Conservation (phyloP, 2,888 invertebrate genomes). For the Clitarchus hookeri region DNA sequence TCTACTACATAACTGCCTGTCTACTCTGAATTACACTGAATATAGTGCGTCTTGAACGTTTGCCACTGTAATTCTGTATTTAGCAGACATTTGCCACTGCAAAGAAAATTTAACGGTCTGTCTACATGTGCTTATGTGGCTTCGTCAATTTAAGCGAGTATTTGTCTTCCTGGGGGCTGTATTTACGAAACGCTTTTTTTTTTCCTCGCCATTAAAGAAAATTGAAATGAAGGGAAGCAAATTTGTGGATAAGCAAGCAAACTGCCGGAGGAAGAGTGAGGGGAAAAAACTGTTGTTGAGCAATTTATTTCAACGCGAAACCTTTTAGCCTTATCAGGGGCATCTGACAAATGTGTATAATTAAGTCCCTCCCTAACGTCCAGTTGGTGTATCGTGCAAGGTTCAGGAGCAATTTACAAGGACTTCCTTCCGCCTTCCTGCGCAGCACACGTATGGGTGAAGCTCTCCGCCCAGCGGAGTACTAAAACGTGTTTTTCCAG, state of each 20-base stretch:
- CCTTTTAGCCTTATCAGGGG: conserved; percentile 1
- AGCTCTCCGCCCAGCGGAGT: background rate
- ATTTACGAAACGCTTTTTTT: background rate
- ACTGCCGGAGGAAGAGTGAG: background rate
- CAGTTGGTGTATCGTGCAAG: background rate
- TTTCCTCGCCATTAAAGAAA: background rate
- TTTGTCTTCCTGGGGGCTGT: background rate
- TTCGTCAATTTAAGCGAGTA: background rate
- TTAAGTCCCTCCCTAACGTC: background rate
- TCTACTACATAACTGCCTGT: no score
- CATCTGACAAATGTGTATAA: conserved; percentile 7
- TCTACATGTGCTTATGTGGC: background rate
- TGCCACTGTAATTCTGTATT: background rate
- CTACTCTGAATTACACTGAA: background rate
- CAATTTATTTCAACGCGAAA: conserved; percentile 4
- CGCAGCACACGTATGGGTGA: background rate
- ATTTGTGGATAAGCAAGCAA: background rate
- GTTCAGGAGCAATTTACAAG: background rate
- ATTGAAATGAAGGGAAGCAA: background rate
- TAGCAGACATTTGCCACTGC: background rate
- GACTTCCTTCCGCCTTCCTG: background rate
- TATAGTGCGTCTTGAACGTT: background rate
- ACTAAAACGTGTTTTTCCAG: background rate
- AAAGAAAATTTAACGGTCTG: background rate
- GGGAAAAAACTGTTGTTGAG: background rate